Conservation (phyloP, 1,140 invertebrate genomes). For the Drosophila subpulchrella region DNA sequence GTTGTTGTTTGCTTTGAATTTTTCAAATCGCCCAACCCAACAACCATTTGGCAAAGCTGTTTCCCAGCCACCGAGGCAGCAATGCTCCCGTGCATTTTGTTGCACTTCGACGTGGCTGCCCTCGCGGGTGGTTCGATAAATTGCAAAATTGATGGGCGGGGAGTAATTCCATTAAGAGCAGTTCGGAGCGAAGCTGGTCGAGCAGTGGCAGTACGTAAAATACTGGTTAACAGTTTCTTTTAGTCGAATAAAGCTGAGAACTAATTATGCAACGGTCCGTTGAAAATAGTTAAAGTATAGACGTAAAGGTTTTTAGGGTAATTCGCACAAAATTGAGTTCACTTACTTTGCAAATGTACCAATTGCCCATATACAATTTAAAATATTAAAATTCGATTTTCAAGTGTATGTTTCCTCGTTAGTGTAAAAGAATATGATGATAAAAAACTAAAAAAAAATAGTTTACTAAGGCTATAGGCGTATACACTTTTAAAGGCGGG, state of each 20-base stretch:
- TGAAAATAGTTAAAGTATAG: no score
- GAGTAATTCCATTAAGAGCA: conserved; percentile 19
- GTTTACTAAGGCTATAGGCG: no score
- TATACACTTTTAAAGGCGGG: no score
- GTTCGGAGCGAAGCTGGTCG: background rate
- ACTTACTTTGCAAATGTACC: no score
- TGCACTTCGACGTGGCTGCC: conserved; percentile 50
- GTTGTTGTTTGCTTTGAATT: conserved; percentile 69
- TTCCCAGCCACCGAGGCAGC: conserved; percentile 27
- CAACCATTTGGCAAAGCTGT: conserved; percentile 68
- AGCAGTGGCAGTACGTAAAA: background rate
- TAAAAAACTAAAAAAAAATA: no score
- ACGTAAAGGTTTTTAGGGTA: no score
- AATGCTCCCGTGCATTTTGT: conserved; percentile 67
- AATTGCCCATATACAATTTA: no score
- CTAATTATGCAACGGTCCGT: no score
- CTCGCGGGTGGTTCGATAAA: conserved; percentile 34
- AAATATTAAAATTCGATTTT: no score
- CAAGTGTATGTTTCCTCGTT: no score
- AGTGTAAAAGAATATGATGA: no score
- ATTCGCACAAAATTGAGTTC: no score
- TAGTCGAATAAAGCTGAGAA: background rate
- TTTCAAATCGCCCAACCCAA: conserved; percentile 64
- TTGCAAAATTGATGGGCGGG: conserved; percentile 29
- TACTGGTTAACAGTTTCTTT: background rate